phyloP scores from a whole-genome alignment of 1,140 invertebrate genomes.

The Berghia stephanieae region DNA sequence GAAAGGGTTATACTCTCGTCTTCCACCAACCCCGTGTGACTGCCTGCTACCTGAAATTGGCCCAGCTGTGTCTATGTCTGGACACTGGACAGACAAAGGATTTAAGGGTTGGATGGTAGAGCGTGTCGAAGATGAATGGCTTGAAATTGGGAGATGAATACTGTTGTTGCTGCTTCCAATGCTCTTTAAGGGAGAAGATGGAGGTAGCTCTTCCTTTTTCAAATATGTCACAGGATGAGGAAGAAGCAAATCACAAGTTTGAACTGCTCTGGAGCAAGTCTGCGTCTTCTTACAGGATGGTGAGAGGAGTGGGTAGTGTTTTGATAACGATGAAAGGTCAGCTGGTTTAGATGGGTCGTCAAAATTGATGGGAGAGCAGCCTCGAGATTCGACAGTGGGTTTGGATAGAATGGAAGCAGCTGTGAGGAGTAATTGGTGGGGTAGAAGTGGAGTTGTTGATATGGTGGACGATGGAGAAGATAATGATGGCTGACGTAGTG shows the following conservation, averaged over 20 bases:
- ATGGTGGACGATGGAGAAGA: slow-evolving; percentile 38
- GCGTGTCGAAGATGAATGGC: slow-evolving; percentile 9
- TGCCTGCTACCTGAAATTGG: slow-evolving; percentile 72
- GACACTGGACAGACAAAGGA: slow-evolving; percentile 25
- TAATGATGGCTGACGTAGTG: slow-evolving; percentile 32
- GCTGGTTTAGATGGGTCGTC: slow-evolving; percentile 26
- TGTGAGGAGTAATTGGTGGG: slow-evolving; percentile 12
- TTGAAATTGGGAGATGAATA: not conserved
- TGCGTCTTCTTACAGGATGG: not conserved
- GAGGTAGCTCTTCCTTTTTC: not conserved
- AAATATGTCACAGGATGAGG: too few relatives aligned
- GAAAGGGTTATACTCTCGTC: slow-evolving; percentile 50
- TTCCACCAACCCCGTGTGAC: slow-evolving; percentile 59
- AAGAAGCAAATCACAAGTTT: slow-evolving; percentile 14
- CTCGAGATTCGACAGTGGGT: slow-evolving; percentile 55
- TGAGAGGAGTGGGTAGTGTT: slow-evolving; percentile 18
- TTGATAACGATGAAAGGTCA: not conserved
- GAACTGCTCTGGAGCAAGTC: slow-evolving; percentile 18
- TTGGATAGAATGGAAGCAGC: slow-evolving; percentile 34
- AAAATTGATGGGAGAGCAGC: slow-evolving; percentile 59
- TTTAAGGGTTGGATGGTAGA: slow-evolving; percentile 4
- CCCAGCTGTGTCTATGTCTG: slow-evolving; percentile 17
- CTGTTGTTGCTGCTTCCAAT: not conserved
- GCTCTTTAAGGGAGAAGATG: not conserved
- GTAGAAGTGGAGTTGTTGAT: slow-evolving; percentile 12